Conservation (phyloP, 1,140 invertebrate species). For the Amphibalanus amphitrite region DNA sequence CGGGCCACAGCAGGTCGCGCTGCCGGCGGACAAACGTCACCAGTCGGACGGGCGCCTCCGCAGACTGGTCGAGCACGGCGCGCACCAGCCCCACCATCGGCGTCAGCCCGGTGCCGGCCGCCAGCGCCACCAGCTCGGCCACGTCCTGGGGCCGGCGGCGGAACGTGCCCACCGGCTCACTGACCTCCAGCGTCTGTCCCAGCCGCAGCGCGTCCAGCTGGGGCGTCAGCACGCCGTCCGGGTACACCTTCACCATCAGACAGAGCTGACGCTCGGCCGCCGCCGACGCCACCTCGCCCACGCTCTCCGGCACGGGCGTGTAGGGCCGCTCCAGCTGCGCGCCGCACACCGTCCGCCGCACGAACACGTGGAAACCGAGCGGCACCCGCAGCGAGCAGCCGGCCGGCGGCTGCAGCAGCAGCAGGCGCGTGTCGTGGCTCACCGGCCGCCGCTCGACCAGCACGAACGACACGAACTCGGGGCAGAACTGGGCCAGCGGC, state of each 20-base stretch:
- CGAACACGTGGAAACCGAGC: slow-evolving; percentile 8
- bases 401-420: slow-evolving; percentile 5
- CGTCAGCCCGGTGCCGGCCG: slow-evolving; percentile 75
- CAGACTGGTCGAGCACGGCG: slow-evolving; percentile 38
- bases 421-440: slow-evolving; percentile 5
- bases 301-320: slow-evolving; percentile 49
- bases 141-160: slow-evolving; percentile 32
- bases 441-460: slow-evolving; percentile 26
- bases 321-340: slow-evolving; percentile 45
- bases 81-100: slow-evolving; percentile 54
- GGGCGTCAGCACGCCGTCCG: slow-evolving; percentile 48
- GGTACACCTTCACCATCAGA: slow-evolving; percentile 50
- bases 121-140: slow-evolving; percentile 48
- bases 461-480: slow-evolving; percentile 15
- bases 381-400: slow-evolving; percentile 3
- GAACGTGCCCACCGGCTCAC: slow-evolving; percentile 41
- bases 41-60: slow-evolving; percentile 40
- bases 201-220: slow-evolving; percentile 35
- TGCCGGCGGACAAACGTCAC: slow-evolving; percentile 67
- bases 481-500: slow-evolving; percentile 11
- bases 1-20: slow-evolving; percentile 53
- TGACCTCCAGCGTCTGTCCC: slow-evolving; percentile 39
- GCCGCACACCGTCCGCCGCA: not conserved
- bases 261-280: slow-evolving; percentile 17
- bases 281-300: slow-evolving; percentile 23